Base-by-base conservation (phyloP, 2,888 invertebrate genomes). In the Drosophila gaucha region DNA sequence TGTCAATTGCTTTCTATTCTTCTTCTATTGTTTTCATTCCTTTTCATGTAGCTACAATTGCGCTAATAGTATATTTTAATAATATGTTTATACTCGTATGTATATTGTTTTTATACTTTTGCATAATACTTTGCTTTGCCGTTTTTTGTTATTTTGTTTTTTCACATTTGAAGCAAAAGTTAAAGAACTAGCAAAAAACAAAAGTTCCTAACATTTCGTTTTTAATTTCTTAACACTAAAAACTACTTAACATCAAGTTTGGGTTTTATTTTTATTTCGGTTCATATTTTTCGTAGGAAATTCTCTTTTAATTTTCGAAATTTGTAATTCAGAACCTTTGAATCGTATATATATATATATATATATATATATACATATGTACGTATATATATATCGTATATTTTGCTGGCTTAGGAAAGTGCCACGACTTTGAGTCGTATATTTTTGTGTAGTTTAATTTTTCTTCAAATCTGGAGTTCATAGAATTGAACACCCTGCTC, bases 391-490 rank as follows among this genome's bases (percentile, higher is more conserved):
- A 22, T 33, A 38, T 33, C 44, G 22, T 30, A 36, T 33, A 33
- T 63, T 49, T 28, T 44, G 41, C 68, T 78, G 63, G 67, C 65
- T 70, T 88, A 86, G 85, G 87, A 86, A 84, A 84, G 78, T 88
- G 78, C 75, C 67, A 78, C 89, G 87, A 88, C 84, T 88, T 86
- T 68, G 47, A 84, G 84, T 65, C 84, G 82, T 57, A 44, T 62
- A 39, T 26, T 59, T 33, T 22, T 36, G 31, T 59, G 43, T n/a
- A 12, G 26, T 63, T 46, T 44, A 30, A 35, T 24, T 33, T 47
- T 46, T 30, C 43, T 30, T 67, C 41, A 38, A 56, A 43, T 57
- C 16, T 46, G 35, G 55, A 62, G 83, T 63, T 86, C 85, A 86
- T 55, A 83, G 67, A 88, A 88, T 59, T 73, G 87, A 86, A 52